A percentile compares a stretch with the other conserved stretches of the same genome.
These are phyloP conservation scores for Trachops cirrhosus DNA, from an alignment of 2,797 vertebrate genomes.

Conservation along the genomic window DNA sequence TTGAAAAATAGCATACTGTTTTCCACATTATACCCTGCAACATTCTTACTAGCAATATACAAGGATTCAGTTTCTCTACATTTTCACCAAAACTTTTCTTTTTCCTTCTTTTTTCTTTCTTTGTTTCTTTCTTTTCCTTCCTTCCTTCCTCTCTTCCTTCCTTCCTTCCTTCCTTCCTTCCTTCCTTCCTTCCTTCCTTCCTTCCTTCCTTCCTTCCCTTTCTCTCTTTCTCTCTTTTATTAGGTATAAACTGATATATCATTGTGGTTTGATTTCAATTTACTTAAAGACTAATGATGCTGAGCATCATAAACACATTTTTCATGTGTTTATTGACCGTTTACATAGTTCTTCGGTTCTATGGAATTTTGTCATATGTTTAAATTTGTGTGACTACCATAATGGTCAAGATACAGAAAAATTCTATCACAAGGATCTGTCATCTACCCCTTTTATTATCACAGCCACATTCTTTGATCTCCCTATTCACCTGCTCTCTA, in stretches of 20 bases:
- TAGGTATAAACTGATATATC: not conserved
- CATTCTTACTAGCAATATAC: not conserved
- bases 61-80: not conserved
- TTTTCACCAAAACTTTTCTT: not conserved
- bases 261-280: not conserved
- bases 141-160: not conserved
- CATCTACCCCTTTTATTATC: not conserved
- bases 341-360: not conserved
- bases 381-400: not conserved
- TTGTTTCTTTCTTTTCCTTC: not conserved
- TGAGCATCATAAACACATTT: not conserved
- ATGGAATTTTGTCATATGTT: not conserved
- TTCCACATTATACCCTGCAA: not conserved
- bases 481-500: not conserved
- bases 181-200: no score
- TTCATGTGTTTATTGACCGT: not conserved
- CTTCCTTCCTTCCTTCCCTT: no score
- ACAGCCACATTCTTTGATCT: not conserved
- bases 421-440: not conserved
- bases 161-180: not conserved
- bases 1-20: not conserved
- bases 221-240: not conserved
- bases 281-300: not conserved
- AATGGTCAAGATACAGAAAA: not conserved
- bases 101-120: not conserved